phyloP scores from a whole-genome alignment of 2,797 vertebrate species.

The Paratrypauchen microcephalus region DNA sequence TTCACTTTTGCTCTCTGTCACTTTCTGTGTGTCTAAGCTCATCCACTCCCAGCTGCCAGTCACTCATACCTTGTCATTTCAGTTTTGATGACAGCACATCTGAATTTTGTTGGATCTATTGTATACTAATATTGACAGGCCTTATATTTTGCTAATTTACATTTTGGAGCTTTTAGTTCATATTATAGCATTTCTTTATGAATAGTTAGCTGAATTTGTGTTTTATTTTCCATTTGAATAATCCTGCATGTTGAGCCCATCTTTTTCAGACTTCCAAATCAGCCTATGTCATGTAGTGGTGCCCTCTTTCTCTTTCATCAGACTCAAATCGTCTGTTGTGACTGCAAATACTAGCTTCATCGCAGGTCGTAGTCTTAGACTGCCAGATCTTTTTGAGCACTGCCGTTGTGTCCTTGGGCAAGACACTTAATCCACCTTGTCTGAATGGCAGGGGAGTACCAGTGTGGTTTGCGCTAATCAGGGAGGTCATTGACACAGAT shows the following conservation, averaged over 20 bases:
- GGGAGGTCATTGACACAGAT: background rate
- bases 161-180: background rate
- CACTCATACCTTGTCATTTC: conserved; percentile 42
- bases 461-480: background rate
- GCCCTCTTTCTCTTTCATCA: no score
- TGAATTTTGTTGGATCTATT: conserved; percentile 9
- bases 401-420: background rate
- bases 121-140: background rate
- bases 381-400: background rate
- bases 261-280: no score
- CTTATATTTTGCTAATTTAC: background rate
- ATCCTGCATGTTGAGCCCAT: no score
- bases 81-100: conserved; percentile 19
- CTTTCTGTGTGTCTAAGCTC: conserved; percentile 28
- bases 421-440: background rate
- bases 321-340: background rate
- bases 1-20: conserved; percentile 53
- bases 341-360: background rate
- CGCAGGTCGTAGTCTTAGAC: background rate
- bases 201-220: background rate
- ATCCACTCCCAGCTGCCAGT: conserved; percentile 58
- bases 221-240: no score
- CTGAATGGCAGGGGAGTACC: background rate
- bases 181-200: no score
- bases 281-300: no score